Conservation (phyloP, 2,888 invertebrate genomes). For the Eulithis testata region DNA sequence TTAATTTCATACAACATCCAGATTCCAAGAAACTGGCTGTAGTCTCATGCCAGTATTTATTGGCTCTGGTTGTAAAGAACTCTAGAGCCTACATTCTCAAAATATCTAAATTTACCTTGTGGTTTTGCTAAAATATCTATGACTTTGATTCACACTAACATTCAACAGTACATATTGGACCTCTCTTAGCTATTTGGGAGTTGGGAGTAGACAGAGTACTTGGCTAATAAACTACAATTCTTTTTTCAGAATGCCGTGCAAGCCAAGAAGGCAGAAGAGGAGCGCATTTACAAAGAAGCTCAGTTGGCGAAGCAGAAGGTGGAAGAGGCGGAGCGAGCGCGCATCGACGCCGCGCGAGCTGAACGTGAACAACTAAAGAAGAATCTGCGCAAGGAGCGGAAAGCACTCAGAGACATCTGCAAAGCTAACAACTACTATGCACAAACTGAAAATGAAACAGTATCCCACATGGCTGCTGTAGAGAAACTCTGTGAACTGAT, state of each 20-base stretch:
- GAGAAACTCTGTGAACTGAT: slow-evolving; percentile 95
- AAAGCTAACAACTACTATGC: slow-evolving; percentile 93
- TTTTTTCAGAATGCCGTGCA: slow-evolving; percentile 88
- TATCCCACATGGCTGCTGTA: slow-evolving; percentile 94
- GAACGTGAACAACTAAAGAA: slow-evolving; percentile 95
- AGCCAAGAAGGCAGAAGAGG: slow-evolving; percentile 93
- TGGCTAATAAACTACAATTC: too few species aligned
- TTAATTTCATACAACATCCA: too few species aligned
- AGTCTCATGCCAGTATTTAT: too few species aligned
- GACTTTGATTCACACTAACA: too few species aligned
- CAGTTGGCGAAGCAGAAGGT: slow-evolving; percentile 90
- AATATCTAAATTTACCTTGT: too few species aligned
- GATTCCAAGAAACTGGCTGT: too few species aligned
- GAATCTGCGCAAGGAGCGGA: slow-evolving; percentile 93
- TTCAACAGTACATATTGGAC: too few species aligned
- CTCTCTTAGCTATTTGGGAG: too few species aligned
- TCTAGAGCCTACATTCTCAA: too few species aligned
- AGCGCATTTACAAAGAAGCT: slow-evolving; percentile 89
- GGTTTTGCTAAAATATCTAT: too few species aligned
- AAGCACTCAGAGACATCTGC: slow-evolving; percentile 90
- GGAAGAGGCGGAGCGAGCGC: slow-evolving; percentile 92
- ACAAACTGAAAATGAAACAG: slow-evolving; percentile 87
- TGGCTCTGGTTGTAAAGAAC: too few species aligned
- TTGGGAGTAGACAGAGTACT: too few species aligned
- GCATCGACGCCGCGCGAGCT: slow-evolving; percentile 91